Conservation (phyloP, 2,888 invertebrate genomes). For the Mythimna ferrago region DNA sequence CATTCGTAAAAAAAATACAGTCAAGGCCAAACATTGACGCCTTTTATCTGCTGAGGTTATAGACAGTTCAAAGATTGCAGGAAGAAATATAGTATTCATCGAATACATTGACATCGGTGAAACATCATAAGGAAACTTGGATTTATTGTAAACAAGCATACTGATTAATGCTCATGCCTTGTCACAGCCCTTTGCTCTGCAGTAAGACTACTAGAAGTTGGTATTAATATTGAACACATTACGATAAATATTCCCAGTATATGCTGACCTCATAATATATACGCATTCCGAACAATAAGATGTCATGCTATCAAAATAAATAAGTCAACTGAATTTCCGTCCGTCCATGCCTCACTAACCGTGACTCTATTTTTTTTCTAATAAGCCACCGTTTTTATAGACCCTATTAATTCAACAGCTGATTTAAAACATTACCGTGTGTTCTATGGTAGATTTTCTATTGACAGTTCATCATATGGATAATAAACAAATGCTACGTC, state of each 20-base stretch:
- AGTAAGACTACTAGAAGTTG: neutral
- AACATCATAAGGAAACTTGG: neutral
- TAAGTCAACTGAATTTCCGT: neutral
- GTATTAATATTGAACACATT: neutral
- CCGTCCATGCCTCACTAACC: neutral
- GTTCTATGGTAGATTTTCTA: constrained; percentile 1
- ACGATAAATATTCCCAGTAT: neutral
- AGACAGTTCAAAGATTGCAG: constrained; percentile 31
- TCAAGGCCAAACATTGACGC: constrained; percentile 30
- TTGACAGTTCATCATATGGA: constrained; percentile 19
- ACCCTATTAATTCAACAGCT: neutral
- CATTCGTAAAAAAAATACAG: constrained; percentile 6
- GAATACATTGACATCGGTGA: neutral
- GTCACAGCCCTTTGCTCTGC: neutral
- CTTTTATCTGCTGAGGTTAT: constrained; percentile 40
- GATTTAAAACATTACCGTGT: neutral
- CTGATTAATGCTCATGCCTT: neutral
- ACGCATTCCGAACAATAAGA: neutral
- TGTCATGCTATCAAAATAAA: neutral
- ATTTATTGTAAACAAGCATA: neutral
- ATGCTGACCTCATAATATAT: neutral
- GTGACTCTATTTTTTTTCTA: neutral
- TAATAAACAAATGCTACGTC: constrained; percentile 4
- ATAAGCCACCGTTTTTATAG: neutral
- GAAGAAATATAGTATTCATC: constrained; percentile 5